Percentiles rank a stretch among this genome's conserved stretches.
Evolutionary conservation across 2,888 invertebrate genomes (phyloP).

Genomic region (Eupithecia vulgata): DNA sequence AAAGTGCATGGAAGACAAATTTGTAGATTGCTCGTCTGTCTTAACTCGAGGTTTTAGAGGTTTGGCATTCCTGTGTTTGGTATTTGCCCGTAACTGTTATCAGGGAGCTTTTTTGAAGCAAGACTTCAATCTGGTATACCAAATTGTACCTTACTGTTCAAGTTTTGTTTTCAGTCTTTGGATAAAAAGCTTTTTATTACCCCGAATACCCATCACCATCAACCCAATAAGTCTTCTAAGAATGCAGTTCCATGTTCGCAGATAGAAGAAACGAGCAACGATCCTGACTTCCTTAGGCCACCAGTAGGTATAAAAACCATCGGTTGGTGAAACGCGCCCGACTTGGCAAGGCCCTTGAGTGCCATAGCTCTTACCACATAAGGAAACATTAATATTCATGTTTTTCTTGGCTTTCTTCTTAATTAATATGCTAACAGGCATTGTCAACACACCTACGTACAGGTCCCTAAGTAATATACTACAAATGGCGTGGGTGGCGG

Average conservation of each 20-base stretch:
- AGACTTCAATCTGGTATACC: neutral
- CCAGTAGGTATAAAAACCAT: conserved; percentile 24
- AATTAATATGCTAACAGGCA: conserved; percentile 82
- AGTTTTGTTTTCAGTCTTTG: neutral
- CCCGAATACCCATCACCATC: neutral
- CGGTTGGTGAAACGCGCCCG: conserved; percentile 28
- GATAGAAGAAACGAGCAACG: conserved; percentile 10
- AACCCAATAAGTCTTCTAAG: neutral
- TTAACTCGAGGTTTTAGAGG: conserved; percentile 28
- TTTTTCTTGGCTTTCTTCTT: conserved; percentile 78
- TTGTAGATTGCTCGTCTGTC: conserved; percentile 46
- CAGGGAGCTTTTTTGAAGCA: neutral
- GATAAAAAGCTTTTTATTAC: neutral
- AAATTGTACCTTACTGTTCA: neutral
- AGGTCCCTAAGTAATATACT: conserved; percentile 59
- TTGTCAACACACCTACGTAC: conserved; percentile 77
- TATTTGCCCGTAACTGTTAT: neutral
- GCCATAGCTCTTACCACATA: conserved; percentile 50
- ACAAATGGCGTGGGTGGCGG: conserved; percentile 60
- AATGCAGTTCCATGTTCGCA: neutral
- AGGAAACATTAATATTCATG: conserved; percentile 72
- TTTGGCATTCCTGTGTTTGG: neutral
- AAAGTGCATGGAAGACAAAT: conserved; percentile 55
- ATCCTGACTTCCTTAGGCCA: conserved; percentile 15
- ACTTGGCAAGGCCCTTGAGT: conserved; percentile 33